Base-by-base conservation (phyloP, 2,888 invertebrate genomes). In the Stenichneumon culpator region DNA sequence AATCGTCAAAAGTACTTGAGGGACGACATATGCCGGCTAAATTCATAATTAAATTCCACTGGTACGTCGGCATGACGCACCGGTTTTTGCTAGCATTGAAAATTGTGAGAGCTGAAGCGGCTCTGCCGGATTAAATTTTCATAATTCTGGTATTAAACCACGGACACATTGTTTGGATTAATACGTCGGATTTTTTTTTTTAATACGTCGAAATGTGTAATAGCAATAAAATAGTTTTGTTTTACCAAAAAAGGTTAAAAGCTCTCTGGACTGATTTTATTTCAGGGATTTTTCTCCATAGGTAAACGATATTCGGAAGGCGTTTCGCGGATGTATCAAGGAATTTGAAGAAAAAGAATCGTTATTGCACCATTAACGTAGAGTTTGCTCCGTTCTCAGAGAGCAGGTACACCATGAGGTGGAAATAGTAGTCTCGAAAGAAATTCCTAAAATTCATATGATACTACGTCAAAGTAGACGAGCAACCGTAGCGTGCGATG, bases 371-470 rank as follows among this genome's bases (percentile, higher is more conserved):
- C 28, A 28, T 28, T 16, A 28, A 7, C n/a, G 28, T 16, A 63
- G 19, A n/a, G 19, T 54, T 32, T 14, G 25, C 16, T 32, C 32
- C 3, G 5, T 57, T 28, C 1, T 11, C 9, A 4, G 22, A 63
- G 32, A 2, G 16, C 16, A 6, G 25, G 63, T 68, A 44, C 39
- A 32, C 77, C n/a, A 19, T 39, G 4, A 36, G 47, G 47, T 47
- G 36, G 36, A 44, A 22, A 67, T 16, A 44, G 68, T 52, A 19
- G 60, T 73, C 22, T 54, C 22, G 39, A 74, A 4, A 63, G 19
- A 79, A 74, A 44, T 79, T 22, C 36, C 16, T 22, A 36, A 74
- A 22, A 69, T 63, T 74, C 44, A 69, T 44, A 32, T 77, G 70
- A 47, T 52, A 82, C 75, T 77, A 32, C 32, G n/a, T 32, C 57